Conservation (phyloP, 2,888 invertebrate genomes). For the Lymantria monacha region DNA sequence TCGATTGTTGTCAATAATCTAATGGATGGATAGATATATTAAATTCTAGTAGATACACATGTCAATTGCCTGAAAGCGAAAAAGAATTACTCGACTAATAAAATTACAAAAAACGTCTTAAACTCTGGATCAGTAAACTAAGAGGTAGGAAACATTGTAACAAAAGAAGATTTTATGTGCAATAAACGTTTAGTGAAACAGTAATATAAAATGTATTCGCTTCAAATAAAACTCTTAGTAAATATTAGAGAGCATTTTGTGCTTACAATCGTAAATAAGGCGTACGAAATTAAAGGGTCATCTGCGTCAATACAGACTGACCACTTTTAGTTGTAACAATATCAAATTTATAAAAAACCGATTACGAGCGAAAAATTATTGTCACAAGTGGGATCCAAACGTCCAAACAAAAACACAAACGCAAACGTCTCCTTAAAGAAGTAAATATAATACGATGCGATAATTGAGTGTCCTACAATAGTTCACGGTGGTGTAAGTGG, state of each 20-base stretch:
- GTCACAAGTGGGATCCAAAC: too few relatives aligned
- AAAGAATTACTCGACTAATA: background rate
- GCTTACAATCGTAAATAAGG: conserved; percentile 2
- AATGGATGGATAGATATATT: too few relatives aligned
- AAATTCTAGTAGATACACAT: too few relatives aligned
- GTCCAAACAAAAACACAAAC: too few relatives aligned
- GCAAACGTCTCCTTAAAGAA: too few relatives aligned
- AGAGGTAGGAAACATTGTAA: background rate
- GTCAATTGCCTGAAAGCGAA: background rate
- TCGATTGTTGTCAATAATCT: too few relatives aligned
- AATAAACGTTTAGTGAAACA: background rate
- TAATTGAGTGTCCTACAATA: too few relatives aligned
- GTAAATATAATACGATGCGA: too few relatives aligned
- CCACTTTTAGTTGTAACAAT: background rate
- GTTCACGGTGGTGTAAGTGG: too few relatives aligned
- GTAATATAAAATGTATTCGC: background rate
- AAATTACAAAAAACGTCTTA: background rate
- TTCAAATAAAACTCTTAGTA: conserved; percentile 1
- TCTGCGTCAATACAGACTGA: background rate
- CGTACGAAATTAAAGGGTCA: conserved; percentile 13
- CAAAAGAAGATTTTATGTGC: background rate
- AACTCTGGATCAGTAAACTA: background rate
- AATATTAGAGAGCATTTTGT: background rate
- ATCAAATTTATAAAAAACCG: too few relatives aligned
- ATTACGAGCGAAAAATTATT: too few relatives aligned